Conservation (phyloP, 2,888 invertebrate genomes). For the Brachycybe producta region DNA sequence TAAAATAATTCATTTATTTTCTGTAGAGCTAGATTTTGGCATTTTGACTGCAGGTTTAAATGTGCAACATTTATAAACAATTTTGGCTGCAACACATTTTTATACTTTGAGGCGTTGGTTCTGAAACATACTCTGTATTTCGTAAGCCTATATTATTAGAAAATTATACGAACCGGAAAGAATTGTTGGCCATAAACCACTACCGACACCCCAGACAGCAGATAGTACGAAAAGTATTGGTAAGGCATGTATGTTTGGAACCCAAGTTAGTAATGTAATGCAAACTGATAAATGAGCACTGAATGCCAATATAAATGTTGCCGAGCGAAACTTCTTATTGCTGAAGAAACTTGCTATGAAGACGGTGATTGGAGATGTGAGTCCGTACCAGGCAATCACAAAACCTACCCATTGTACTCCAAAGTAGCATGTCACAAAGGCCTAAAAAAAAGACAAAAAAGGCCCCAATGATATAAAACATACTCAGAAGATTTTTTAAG, state of each 20-base stretch:
- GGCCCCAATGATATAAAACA: too few species aligned
- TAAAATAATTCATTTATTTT: too few species aligned
- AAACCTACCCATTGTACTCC: conserved; percentile 13
- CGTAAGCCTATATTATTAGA: too few species aligned
- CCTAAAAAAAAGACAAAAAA: too few species aligned
- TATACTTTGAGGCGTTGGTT: too few species aligned
- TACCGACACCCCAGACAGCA: conserved; percentile 9
- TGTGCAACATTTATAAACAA: too few species aligned
- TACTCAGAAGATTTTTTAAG: too few species aligned
- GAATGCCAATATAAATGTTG: conserved; percentile 18
- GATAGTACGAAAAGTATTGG: conserved; percentile 2
- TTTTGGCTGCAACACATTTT: too few species aligned
- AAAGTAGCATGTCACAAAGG: conserved; percentile 11
- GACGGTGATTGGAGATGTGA: conserved; percentile 6
- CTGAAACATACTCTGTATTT: too few species aligned
- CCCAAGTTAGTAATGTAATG: background rate
- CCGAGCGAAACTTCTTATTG: conserved; percentile 14
- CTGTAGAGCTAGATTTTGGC: too few species aligned
- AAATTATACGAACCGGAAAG: conserved; percentile 6
- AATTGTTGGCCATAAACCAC: conserved; percentile 9
- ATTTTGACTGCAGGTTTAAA: too few species aligned
- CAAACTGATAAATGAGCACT: background rate
- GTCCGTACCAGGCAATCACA: conserved; percentile 12
- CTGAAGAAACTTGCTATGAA: background rate
- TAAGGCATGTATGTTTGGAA: background rate